Evolutionary conservation across 2,888 invertebrate genomes (phyloP).

Genomic region (Trissoscelio sp.): DNA sequence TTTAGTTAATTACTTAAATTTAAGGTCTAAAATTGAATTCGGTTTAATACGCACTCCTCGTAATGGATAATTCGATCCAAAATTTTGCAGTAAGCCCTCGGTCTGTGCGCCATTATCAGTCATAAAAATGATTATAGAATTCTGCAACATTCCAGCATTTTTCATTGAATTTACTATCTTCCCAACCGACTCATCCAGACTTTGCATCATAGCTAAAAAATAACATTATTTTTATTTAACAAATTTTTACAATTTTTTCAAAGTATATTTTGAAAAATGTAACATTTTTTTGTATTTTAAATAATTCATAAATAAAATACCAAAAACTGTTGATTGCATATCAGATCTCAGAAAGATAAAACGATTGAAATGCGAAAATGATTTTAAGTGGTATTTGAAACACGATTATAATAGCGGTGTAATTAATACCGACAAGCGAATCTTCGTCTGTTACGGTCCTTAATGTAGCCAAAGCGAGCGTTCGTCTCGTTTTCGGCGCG

Average conservation of each 20-base stretch:
- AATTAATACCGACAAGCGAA: constrained; percentile 87
- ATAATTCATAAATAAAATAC: no score
- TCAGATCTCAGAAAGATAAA: no score
- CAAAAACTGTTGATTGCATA: no score
- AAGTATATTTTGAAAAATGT: no score
- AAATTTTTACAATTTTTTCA: no score
- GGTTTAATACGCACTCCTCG: constrained; percentile 85
- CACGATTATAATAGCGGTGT: neutral
- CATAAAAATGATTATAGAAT: constrained; percentile 86
- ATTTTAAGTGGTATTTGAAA: neutral
- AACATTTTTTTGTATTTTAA: no score
- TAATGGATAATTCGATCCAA: constrained; percentile 87
- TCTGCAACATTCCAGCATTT: constrained; percentile 84
- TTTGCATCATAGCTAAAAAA: constrained; percentile 85
- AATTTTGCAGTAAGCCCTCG: constrained; percentile 84
- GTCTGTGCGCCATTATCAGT: constrained; percentile 86
- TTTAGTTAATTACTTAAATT: no score
- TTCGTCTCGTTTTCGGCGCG: constrained; percentile 86
- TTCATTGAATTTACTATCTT: constrained; percentile 84
- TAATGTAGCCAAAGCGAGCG: constrained; percentile 88
- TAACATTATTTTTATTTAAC: neutral
- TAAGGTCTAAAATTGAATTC: no score
- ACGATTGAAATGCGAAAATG: neutral
- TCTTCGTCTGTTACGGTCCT: constrained; percentile 87
- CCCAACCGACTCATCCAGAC: constrained; percentile 86